These are phyloP conservation scores for Dicerorhinus sumatrensis DNA, from an alignment of 2,113 vertebrate genomes.

Conservation along the genomic window DNA sequence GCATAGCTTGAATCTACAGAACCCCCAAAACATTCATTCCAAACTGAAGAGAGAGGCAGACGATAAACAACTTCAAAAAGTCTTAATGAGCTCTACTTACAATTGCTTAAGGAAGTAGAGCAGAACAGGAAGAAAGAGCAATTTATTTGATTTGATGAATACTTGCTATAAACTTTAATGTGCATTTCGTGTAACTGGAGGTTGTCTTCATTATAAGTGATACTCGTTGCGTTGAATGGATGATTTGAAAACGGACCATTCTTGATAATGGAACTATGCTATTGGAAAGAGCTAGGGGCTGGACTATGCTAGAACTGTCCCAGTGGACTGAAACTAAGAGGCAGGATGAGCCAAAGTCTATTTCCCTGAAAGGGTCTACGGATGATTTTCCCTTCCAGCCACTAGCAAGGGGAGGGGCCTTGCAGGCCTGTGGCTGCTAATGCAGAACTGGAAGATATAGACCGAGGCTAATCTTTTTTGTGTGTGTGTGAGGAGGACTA, in stretches of 20 bases:
- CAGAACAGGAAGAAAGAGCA: slow-evolving; percentile 64
- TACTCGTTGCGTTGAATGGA: not conserved
- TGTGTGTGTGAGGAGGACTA: no score
- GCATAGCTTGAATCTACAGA: not conserved
- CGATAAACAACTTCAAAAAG: not conserved
- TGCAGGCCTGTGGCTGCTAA: not conserved
- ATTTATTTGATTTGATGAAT: slow-evolving; percentile 65
- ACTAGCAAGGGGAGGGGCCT: not conserved
- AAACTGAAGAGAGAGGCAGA: slow-evolving; percentile 49
- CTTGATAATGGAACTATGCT: not conserved
- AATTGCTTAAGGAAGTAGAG: slow-evolving; percentile 64
- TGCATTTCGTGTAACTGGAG: slow-evolving; percentile 37
- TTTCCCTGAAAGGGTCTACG: not conserved
- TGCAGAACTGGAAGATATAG: not conserved
- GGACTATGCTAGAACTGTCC: not conserved
- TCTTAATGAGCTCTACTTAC: slow-evolving; percentile 54
- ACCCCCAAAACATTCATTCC: not conserved
- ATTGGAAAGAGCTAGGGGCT: not conserved
- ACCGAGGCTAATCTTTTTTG: not conserved
- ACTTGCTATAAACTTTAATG: slow-evolving; percentile 48
- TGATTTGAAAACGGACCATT: not conserved
- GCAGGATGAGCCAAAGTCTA: not conserved
- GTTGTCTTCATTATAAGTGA: slow-evolving; percentile 33
- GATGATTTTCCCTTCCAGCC: not conserved
- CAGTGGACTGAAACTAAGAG: not conserved